phyloP scores from a whole-genome alignment of 2,888 invertebrate species.

The Tridacna gigas region DNA sequence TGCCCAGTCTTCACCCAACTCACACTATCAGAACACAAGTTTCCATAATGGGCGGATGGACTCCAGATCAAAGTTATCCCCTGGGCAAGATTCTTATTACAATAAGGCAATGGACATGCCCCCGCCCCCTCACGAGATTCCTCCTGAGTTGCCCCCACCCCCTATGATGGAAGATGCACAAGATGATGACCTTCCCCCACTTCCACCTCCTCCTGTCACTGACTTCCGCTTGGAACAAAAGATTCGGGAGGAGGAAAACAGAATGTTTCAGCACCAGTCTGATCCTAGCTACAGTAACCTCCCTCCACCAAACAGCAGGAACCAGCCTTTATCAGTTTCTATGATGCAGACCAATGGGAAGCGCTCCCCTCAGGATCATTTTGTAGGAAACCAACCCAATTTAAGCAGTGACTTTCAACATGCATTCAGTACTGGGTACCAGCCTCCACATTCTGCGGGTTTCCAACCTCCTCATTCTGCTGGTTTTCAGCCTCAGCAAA shows the following conservation, averaged over 20 bases:
- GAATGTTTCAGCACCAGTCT: constrained; percentile 58
- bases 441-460: constrained; percentile 36
- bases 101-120: constrained; percentile 70
- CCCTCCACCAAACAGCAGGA: constrained; percentile 61
- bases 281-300: constrained; percentile 66
- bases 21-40: constrained; percentile 61
- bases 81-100: constrained; percentile 58
- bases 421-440: constrained; percentile 44
- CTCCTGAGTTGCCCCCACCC: constrained; percentile 85
- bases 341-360: constrained; percentile 45
- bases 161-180: constrained; percentile 82
- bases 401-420: constrained; percentile 47
- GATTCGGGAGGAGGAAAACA: constrained; percentile 82
- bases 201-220: constrained; percentile 86
- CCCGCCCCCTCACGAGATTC: constrained; percentile 87
- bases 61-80: constrained; percentile 55
- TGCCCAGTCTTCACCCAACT: constrained; percentile 45
- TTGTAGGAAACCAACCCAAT: constrained; percentile 49
- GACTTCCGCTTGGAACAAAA: constrained; percentile 87
- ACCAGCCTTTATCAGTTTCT: constrained; percentile 38
- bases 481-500: constrained; percentile 61
- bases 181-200: constrained; percentile 78
- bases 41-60: constrained; percentile 61
- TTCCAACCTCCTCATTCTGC: constrained; percentile 61
- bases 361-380: constrained; percentile 49